A percentile compares a stretch with the other conserved stretches of the same genome.
phyloP scores from a whole-genome alignment of 1,140 invertebrate genomes.

The Sminthurinus signatus region DNA sequence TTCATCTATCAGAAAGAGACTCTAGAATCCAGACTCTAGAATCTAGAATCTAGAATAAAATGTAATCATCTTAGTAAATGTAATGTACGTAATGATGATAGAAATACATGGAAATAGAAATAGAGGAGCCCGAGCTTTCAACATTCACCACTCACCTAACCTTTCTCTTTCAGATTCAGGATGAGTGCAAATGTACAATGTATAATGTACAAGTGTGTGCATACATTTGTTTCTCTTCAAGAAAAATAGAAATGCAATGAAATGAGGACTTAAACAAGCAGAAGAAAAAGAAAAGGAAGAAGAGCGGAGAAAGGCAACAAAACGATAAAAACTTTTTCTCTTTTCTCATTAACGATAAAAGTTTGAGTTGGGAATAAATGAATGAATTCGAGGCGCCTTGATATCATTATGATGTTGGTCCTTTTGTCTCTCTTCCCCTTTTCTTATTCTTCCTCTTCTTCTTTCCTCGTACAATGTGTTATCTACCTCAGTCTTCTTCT shows the following conservation, averaged over 20 bases:
- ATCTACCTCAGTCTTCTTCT: conserved; percentile 1
- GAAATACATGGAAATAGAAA: background rate
- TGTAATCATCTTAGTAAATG: conserved; percentile 3
- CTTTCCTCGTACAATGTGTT: background rate
- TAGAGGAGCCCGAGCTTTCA: no score
- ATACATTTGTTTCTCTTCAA: no score
- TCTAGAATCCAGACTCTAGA: no score
- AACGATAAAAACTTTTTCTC: conserved; percentile 37
- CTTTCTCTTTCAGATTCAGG: no score
- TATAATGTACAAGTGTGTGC: no score
- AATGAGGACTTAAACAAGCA: no score
- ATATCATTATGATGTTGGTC: conserved; percentile 23
- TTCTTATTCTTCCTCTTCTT: background rate
- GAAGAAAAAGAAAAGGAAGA: background rate
- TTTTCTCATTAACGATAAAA: conserved; percentile 39
- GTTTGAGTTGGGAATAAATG: conserved; percentile 29
- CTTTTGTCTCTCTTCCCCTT: conserved; percentile 3
- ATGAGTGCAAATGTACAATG: no score
- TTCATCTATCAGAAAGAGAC: no score
- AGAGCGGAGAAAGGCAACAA: conserved; percentile 11
- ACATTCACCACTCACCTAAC: background rate
- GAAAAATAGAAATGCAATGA: no score
- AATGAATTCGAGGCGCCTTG: conserved; percentile 30
- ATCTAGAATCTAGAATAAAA: no score
- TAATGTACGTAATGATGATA: conserved; percentile 25